phyloP scores from a whole-genome alignment of 1,140 invertebrate genomes.

The Aphelinus atriplicis region DNA sequence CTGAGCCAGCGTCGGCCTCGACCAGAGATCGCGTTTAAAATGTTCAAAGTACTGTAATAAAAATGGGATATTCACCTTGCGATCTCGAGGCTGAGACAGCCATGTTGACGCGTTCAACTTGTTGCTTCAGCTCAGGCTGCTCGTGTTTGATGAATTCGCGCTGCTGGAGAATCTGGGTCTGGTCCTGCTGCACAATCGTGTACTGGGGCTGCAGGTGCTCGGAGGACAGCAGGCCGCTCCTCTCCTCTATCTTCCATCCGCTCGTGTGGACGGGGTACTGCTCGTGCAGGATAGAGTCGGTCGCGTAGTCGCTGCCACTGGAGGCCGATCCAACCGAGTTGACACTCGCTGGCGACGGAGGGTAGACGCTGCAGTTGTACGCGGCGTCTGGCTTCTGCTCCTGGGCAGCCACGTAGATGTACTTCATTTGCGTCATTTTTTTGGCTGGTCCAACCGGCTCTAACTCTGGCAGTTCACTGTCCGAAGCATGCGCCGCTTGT shows the following conservation, averaged over 20 bases:
- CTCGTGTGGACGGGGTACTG: neutral
- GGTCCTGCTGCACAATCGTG: neutral
- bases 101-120: neutral
- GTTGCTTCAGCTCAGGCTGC: slow-evolving; percentile 6
- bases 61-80: too few species aligned
- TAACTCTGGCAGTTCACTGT: too few species aligned
- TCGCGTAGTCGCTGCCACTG: slow-evolving; percentile 14
- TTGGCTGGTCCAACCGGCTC: neutral
- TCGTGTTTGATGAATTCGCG: neutral
- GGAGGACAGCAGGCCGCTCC: slow-evolving; percentile 7
- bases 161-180: neutral
- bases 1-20: too few species aligned
- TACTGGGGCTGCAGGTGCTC: slow-evolving; percentile 18
- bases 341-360: slow-evolving; percentile 39
- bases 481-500: too few species aligned
- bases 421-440: slow-evolving; percentile 39
- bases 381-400: neutral
- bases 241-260: slow-evolving; percentile 13
- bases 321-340: slow-evolving; percentile 38
- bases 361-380: slow-evolving; percentile 29
- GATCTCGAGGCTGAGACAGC: too few species aligned
- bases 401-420: neutral
- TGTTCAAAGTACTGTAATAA: too few species aligned
- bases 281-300: neutral
- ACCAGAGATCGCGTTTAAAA: too few species aligned